Percentiles rank a stretch among this genome's conserved stretches.
Conservation (phyloP, 1,140 invertebrate species). For the Drosophila tropicalis region DNA sequence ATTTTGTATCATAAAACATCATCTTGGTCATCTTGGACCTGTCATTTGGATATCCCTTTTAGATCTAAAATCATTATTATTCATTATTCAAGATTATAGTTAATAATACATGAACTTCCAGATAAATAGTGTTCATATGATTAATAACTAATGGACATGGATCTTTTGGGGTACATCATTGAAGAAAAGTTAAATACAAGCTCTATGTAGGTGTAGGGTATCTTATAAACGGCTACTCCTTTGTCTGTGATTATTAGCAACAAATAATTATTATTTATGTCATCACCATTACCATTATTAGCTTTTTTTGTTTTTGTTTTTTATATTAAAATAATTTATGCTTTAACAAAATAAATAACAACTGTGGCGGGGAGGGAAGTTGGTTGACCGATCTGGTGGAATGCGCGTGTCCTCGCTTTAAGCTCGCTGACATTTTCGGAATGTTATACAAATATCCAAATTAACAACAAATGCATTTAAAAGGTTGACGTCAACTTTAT, state of each 20-base stretch:
- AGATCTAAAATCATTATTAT: too few relatives aligned
- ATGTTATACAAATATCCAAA: neutral
- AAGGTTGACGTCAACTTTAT: neutral
- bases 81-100: too few relatives aligned
- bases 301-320: conserved; percentile 23
- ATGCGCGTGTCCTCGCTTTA: conserved; percentile 8
- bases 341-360: neutral
- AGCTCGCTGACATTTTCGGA: conserved; percentile 6
- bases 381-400: conserved; percentile 3
- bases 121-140: too few relatives aligned
- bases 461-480: neutral
- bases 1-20: too few relatives aligned
- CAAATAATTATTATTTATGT: conserved; percentile 49
- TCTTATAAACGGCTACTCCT: neutral
- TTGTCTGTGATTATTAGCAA: neutral
- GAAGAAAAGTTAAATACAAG: too few relatives aligned
- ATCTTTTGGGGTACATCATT: too few relatives aligned
- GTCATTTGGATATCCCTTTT: too few relatives aligned
- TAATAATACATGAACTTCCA: too few relatives aligned
- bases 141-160: too few relatives aligned
- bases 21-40: too few relatives aligned
- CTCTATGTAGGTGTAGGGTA: neutral
- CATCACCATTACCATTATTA: conserved; percentile 34
- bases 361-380: neutral
- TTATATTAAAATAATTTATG: conserved; percentile 12